A percentile compares a stretch with the other conserved stretches of the same genome.
Conservation (phyloP, 2,113 vertebrate species). For the Brevimyrus niger region DNA sequence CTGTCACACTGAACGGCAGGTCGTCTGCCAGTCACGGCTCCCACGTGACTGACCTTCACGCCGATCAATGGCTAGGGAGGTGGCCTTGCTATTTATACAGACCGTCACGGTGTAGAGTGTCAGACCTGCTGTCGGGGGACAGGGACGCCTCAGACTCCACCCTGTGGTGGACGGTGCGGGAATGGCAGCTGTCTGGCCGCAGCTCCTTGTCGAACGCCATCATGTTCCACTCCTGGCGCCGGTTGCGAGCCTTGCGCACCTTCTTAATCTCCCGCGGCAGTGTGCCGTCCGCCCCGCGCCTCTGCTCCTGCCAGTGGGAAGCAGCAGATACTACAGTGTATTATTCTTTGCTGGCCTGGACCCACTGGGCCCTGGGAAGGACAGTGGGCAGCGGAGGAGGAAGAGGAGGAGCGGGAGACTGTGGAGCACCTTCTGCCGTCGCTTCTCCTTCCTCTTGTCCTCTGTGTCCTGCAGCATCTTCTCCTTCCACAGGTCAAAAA, state of each 20-base stretch:
- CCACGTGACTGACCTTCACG: background rate
- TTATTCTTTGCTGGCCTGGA: background rate
- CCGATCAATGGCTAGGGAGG: background rate
- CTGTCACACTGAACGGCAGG: background rate
- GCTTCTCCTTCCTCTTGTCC: constrained; percentile 91
- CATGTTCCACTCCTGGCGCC: constrained; percentile 98
- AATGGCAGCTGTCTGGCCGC: constrained; percentile 89
- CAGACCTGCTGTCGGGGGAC: constrained; percentile 94
- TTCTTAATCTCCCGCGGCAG: constrained; percentile 98
- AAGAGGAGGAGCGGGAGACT: background rate
- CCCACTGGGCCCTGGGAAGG: background rate
- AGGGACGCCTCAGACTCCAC: constrained; percentile 90
- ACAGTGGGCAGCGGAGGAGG: background rate
- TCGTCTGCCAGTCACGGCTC: background rate
- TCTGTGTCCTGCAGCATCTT: constrained; percentile 99
- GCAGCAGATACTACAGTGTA: background rate
- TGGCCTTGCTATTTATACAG: background rate
- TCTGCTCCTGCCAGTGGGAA: constrained; percentile 73
- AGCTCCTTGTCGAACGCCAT: constrained; percentile 99
- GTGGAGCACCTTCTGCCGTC: constrained; percentile 59
- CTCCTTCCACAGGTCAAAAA: constrained; percentile 98
- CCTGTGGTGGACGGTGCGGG: constrained; percentile 83
- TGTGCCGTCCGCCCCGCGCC: constrained; percentile 84
- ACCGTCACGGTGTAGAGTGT: constrained; percentile 33
- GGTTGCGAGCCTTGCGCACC: constrained; percentile 96